Evolutionary conservation across 2,888 invertebrate genomes (phyloP), one percentile per base, ranked within the genome.

Genomic region (Antitype chi): DNA sequence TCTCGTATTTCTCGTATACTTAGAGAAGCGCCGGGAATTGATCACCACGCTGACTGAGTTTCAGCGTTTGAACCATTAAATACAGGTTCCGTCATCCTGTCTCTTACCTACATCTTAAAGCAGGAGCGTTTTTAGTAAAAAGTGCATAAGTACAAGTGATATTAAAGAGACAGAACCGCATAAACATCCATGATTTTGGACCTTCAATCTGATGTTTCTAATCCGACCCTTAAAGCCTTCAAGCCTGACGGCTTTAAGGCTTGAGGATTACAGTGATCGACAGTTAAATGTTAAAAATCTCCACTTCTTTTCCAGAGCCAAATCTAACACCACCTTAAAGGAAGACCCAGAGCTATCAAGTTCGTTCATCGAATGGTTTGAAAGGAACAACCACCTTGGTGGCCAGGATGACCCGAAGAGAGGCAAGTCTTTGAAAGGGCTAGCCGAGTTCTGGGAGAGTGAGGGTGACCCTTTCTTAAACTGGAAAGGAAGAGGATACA

Each of bases 401-500:
- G 98, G 97, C 95, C 97, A 94, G 96, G 98, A 81, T 0, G 94
- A 96, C 67, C 93, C 94, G 0, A 90, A 86, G 20, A 89, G 82
- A 17, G 95, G 95, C 62, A 97, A 98, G 67, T 98, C 98, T 0
- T 96, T 98, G 0, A 94, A 94, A 78, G 97, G 98, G 0, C 94
- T 97, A 59, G 92, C 96, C 2, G 97, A 98, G 82, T 98, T 97
- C 89, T 96, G 97, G 97, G 94, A 95, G 0, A 98, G 98, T 90
- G 97, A 98, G 15, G 99, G 99, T 0, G 97, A 98, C 89, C 94
- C 95, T 25, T 92, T 98, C 87, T 94, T 98, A 7, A 97, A 98
- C 89, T 99, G 98, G 98, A 98, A 98, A 86, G 97, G 97, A 72
- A 97, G 96, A 80, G 98, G 98, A 2, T 98, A 97, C 90, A 97